A percentile compares a stretch with the other conserved stretches of the same genome.
These are phyloP conservation scores for Vireo griseus DNA, from an alignment of 2,797 vertebrate species.

Conservation along the genomic window DNA sequence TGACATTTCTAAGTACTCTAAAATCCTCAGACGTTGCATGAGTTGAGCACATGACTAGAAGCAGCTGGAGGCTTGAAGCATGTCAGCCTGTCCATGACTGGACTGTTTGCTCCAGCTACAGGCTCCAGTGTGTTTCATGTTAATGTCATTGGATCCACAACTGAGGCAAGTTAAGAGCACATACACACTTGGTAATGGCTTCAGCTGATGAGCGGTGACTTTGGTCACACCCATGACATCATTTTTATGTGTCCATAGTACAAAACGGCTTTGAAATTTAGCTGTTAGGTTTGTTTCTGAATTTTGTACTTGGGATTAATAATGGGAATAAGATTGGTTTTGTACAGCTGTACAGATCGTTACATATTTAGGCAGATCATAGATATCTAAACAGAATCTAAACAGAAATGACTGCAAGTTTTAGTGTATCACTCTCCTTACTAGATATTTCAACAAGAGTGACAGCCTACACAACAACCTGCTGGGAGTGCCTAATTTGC, in stretches of 20 bases:
- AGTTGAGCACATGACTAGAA: background rate
- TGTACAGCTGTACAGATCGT: background rate
- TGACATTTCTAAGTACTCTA: background rate
- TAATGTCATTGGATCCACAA: background rate
- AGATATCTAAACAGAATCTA: background rate
- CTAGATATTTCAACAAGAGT: background rate
- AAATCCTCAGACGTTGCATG: background rate
- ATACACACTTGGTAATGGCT: background rate
- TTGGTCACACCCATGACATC: background rate
- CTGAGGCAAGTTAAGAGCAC: background rate
- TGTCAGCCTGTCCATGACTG: accelerated
- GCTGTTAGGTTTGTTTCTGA: background rate
- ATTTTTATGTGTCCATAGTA: background rate
- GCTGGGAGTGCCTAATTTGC: background rate
- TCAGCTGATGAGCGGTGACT: background rate
- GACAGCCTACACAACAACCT: background rate
- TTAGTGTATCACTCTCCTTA: background rate
- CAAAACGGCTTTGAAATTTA: background rate
- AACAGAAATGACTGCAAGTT: background rate
- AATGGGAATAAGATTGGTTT: background rate
- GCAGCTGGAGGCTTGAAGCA: background rate
- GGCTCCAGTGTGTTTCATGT: background rate
- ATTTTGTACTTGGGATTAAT: background rate
- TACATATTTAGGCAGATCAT: background rate
- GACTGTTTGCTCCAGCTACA: background rate